phyloP scores from a whole-genome alignment of 2,888 invertebrate species.

The Saturnia japonica region DNA sequence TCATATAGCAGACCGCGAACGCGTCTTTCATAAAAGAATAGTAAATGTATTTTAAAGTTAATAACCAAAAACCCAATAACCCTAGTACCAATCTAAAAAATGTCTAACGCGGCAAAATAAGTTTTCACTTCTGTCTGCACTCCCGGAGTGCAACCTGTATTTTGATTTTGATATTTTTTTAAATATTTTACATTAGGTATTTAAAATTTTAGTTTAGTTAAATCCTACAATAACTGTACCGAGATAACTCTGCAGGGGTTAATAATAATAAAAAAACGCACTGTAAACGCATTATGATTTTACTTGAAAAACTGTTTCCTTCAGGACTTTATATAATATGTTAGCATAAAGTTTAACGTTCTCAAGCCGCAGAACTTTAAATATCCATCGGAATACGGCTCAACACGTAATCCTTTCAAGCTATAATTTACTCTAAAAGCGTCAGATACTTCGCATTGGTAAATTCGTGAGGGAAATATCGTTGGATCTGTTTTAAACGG shows the following conservation, averaged over 20 bases:
- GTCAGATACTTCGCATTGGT: neutral
- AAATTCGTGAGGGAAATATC: conserved; percentile 1
- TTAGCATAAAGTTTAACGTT: neutral
- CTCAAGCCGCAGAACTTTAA: neutral
- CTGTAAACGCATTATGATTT: neutral
- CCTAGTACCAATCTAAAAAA: too few species aligned
- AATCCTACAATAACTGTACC: too few species aligned
- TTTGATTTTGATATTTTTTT: too few species aligned
- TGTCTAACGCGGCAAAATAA: too few species aligned
- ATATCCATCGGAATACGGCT: conserved; percentile 4
- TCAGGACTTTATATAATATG: neutral
- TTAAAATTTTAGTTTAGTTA: too few species aligned
- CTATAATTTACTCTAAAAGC: conserved; percentile 7
- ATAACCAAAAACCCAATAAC: too few species aligned
- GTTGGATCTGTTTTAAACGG: neutral
- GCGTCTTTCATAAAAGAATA: too few species aligned
- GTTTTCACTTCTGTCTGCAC: too few species aligned
- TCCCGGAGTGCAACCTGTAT: too few species aligned
- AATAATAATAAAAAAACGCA: neutral
- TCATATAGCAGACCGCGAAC: too few species aligned
- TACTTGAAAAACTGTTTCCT: neutral
- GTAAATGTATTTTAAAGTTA: too few species aligned
- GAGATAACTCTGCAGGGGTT: neutral
- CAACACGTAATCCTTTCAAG: neutral
- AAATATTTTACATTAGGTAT: too few species aligned